These are phyloP conservation scores for Lucilia sericata DNA, from an alignment of 1,140 invertebrate species.

Conservation along the genomic window DNA sequence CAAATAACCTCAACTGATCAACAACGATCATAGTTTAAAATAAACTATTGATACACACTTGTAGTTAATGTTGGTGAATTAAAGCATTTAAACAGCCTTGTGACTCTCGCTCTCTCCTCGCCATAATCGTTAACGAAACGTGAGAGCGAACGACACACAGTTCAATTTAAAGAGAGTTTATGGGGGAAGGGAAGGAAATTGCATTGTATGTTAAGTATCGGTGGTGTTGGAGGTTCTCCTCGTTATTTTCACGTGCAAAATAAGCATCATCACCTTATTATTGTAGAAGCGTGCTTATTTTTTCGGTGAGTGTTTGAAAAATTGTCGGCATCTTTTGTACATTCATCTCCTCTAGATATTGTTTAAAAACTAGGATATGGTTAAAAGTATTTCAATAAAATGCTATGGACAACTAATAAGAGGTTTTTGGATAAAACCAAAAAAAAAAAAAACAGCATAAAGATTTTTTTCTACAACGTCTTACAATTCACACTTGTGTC, in stretches of 20 bases:
- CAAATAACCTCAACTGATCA: not conserved
- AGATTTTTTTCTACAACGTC: not conserved
- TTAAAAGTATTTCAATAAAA: conserved; percentile 42
- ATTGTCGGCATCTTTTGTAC: conserved; percentile 34
- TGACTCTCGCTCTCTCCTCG: not conserved
- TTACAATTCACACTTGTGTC: conserved; percentile 43
- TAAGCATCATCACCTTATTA: conserved; percentile 35
- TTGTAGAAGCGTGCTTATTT: conserved; percentile 33
- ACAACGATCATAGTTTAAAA: not conserved
- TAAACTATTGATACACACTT: not conserved
- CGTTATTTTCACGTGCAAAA: conserved; percentile 39
- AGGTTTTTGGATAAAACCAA: not conserved
- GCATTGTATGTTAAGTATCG: not conserved
- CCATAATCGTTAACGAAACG: not conserved
- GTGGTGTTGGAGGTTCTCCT: not conserved
- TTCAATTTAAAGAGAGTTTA: not conserved
- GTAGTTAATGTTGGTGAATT: not conserved
- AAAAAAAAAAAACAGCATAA: not conserved
- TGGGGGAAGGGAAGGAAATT: not conserved
- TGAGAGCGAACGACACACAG: not conserved
- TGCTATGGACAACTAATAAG: conserved; percentile 40
- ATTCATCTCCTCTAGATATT: conserved; percentile 40
- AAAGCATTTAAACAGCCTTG: not conserved
- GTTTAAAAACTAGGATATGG: conserved; percentile 27
- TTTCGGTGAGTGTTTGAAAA: conserved; percentile 42